phyloP scores from a whole-genome alignment of 1,140 invertebrate genomes.

The Bombus confusus region DNA sequence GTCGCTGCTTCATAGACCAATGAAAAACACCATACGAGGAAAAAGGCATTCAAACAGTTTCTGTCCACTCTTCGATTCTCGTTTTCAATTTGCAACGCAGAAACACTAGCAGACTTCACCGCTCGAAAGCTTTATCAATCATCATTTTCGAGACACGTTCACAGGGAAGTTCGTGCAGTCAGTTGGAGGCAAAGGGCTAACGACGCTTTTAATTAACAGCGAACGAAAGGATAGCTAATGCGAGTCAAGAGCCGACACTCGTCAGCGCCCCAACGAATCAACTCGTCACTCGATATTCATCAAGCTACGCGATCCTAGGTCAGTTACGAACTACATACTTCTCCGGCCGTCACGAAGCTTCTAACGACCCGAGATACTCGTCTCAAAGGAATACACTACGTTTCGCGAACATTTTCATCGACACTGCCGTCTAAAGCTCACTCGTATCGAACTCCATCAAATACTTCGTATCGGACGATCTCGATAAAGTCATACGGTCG shows the following conservation, averaged over 20 bases:
- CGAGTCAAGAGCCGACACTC: background rate
- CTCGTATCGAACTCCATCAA: background rate
- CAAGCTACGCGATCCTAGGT: constrained; percentile 46
- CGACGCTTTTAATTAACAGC: constrained; percentile 29
- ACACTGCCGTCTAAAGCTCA: no score
- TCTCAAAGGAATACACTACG: background rate
- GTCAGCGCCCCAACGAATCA: constrained; percentile 16
- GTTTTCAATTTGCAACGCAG: background rate
- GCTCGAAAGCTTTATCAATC: background rate
- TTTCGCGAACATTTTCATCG: background rate
- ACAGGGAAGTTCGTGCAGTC: background rate
- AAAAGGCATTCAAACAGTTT: background rate
- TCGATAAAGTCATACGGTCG: background rate
- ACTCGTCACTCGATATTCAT: constrained; percentile 54
- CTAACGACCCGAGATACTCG: background rate
- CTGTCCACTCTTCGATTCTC: background rate
- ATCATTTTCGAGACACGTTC: constrained; percentile 3
- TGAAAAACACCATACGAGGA: background rate
- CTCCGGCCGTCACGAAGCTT: background rate
- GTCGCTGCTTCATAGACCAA: background rate
- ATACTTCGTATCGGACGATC: background rate
- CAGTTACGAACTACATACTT: constrained; percentile 34
- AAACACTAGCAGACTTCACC: background rate
- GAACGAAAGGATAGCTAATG: background rate
- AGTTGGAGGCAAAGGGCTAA: background rate